Base-by-base conservation (phyloP, 2,113 vertebrate species). In the Rhizomys pruinosus region DNA sequence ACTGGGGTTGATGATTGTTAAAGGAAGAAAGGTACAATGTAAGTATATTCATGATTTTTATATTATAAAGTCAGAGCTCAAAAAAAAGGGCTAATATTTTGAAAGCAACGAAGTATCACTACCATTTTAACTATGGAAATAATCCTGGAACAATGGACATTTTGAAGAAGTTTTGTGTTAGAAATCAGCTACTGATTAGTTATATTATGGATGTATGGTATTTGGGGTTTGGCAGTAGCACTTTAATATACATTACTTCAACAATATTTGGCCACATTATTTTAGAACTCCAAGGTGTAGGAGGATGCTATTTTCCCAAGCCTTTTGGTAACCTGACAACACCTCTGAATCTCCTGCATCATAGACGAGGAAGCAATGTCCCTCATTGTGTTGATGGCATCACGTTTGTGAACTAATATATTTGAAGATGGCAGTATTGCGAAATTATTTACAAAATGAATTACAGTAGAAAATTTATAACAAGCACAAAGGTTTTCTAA, bases 401-500 rank as follows among this genome's bases (percentile, higher is more conserved):
- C 7, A 78, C 20, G 32, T 52, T 74, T 22, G 52, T 25, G 32
- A 94, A 71, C 5, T n/a, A 44, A 19, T 17, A 63, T 44, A 29
- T 64, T 37, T 68, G 74, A 81, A 78, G 57, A 79, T 0, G 4
- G 16, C 11, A n/a, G 44, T 57, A 91, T 3, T 74, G 23, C 68
- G 78, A 87, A 72, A 39, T 52, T 44, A 87, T 69, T 42, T 57
- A 0, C 39, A 88, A 52, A 88, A 73, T 78, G 27, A 73, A 90
- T 44, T 76, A 25, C 34, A 71, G 44, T 77, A 69, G 69, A 52
- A 2, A 91, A 64, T 82, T 77, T 64, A 52, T 80, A 92, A 86
- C 4, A 27, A 25, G 17, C 5, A 4, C 19, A 22, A 32, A 86
- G 76, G 0, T 22, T 74, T n/a, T 74, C n/a, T 93, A 34, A 39